Percentiles rank a stretch among this genome's conserved stretches.
Evolutionary conservation across 2,797 vertebrate genomes (phyloP).

Genomic region (Gymnothorax javanicus): DNA sequence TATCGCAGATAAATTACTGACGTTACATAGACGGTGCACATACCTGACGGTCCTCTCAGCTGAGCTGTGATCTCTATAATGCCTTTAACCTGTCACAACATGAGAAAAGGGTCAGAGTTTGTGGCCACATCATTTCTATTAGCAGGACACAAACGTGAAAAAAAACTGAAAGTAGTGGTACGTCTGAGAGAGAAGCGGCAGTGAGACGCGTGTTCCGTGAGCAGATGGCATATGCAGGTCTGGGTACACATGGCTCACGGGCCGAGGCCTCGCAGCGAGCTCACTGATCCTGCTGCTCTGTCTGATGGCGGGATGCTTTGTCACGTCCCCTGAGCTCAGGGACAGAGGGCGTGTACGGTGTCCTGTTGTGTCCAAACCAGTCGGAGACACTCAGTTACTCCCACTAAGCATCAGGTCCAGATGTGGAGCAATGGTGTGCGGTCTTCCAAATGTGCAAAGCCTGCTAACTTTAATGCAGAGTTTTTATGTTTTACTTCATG

Average conservation of each 20-base stretch:
- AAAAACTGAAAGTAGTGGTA: not conserved
- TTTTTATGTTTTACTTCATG: not conserved
- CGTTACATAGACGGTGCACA: not conserved
- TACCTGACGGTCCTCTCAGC: not conserved
- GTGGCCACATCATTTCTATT: not conserved
- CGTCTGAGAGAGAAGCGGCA: not conserved
- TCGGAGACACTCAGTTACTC: not conserved
- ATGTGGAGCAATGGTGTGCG: too few species aligned
- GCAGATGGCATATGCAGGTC: not conserved
- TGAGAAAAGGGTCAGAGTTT: not conserved
- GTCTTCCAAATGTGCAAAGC: not conserved
- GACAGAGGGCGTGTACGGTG: not conserved
- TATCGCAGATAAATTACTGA: not conserved
- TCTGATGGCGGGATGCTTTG: not conserved
- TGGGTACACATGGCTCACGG: not conserved
- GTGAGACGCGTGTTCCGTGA: not conserved
- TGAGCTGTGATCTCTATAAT: not conserved
- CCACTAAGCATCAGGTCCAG: not conserved
- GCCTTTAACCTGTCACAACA: not conserved
- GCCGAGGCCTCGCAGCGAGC: not conserved
- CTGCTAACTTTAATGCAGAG: not conserved
- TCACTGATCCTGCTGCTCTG: not conserved
- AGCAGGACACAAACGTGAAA: not conserved
- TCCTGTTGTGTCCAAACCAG: not conserved
- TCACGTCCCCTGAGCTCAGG: not conserved